Base-by-base conservation (phyloP, 2,888 invertebrate genomes). In the Tubiluchus corallicola region DNA sequence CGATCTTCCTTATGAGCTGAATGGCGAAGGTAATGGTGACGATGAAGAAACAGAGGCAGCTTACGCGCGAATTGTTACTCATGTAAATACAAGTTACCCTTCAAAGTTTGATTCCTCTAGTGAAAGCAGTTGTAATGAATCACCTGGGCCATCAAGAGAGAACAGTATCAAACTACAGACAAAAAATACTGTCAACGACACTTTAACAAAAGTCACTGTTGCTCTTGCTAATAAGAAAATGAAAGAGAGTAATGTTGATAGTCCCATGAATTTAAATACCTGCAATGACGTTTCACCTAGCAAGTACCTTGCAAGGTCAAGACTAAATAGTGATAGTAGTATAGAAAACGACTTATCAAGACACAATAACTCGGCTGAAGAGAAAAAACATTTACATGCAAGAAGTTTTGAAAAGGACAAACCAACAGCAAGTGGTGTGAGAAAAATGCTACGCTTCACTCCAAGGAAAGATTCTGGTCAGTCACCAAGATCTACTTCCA, bases 111-210 rank as follows among this genome's bases (percentile, higher is more conserved):
- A 29, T 29, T 29, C 29, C 9, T 29, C 29, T 9, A n/a, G 29
- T n/a, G 29, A 29, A 9, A 29, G 29, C 29, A 29, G 29, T n/a
- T 29, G 29, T n/a, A 29, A 29, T n/a, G 29, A 29, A n/a, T 29
- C 29, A 29, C 29, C 29, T n/a, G 29, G 29, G n/a, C 29, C 29
- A 9, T 29, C 29, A n/a, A 9, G 29, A 29, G 29, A 29, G n/a
- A 29, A 29, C 29, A 29, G 29, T n/a, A 29, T 29, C 29, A 29
- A 29, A 29, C 29, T 29, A 29, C 29, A 29, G 29, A 29, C n/a
- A n/a, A n/a, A 29, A n/a, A 29, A 9, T 9, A 29, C 29, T n/a
- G 29, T 29, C 29, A 29, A 29, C 29, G 29, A 29, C 29, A 29
- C 29, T 9, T n/a, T 29, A n/a, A 29, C 9, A 9, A 29, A 29